Conservation (phyloP, 2,113 vertebrate genomes). For the Baryphthengus martii region DNA sequence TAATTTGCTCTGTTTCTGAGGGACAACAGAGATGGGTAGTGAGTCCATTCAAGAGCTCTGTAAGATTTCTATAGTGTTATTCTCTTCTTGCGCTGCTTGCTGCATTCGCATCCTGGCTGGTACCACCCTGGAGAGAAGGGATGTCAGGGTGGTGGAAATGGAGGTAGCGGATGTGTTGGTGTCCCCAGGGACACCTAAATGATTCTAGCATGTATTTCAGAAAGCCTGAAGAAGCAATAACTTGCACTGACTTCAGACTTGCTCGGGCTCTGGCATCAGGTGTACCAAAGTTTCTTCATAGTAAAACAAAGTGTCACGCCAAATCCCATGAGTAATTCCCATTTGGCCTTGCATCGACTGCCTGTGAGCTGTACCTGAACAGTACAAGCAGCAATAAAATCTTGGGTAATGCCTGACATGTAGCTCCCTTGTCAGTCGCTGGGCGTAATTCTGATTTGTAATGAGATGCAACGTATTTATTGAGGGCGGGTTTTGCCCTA, state of each 20-base stretch:
- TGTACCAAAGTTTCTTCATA: neutral
- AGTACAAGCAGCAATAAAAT: neutral
- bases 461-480: neutral
- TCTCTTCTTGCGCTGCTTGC: neutral
- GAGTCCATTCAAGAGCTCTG: neutral
- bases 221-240: neutral
- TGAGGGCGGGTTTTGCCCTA: neutral
- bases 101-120: neutral
- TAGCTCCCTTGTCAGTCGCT: neutral
- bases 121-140: neutral
- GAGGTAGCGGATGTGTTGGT: rapidly evolving
- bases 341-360: rapidly evolving
- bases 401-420: neutral
- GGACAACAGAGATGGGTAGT: neutral
- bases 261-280: neutral
- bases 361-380: neutral
- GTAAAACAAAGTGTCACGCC: neutral
- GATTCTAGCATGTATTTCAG: neutral
- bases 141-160: rapidly evolving
- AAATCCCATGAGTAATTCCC: neutral
- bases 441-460: neutral
- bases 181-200: neutral
- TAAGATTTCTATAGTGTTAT: neutral
- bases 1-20: neutral
- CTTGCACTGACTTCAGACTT: neutral